A percentile compares a stretch with the other conserved stretches of the same genome.
Conservation (phyloP, 1,140 invertebrate genomes). For the Bombus affinis region DNA sequence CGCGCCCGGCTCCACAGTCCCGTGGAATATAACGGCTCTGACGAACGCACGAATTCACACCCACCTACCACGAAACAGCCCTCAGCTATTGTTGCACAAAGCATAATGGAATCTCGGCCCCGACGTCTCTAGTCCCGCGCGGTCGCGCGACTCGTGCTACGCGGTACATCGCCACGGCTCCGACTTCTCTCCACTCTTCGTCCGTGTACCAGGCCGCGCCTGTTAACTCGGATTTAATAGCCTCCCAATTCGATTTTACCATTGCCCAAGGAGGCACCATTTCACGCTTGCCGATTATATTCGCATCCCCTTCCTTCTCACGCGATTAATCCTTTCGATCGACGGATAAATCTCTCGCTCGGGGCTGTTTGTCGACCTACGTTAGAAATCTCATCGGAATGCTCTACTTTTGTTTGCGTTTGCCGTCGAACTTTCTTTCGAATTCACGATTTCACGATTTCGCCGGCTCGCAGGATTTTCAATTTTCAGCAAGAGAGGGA, state of each 20-base stretch:
- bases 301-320: background rate
- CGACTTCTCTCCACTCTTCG: constrained; percentile 23
- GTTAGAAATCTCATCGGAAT: background rate
- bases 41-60: constrained; percentile 80
- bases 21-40: constrained; percentile 73
- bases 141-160: constrained; percentile 12
- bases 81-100: constrained; percentile 82
- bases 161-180: constrained; percentile 22
- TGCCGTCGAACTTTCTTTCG: background rate
- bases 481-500: background rate
- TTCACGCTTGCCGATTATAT: constrained; percentile 79
- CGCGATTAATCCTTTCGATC: background rate
- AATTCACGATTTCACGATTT: background rate
- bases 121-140: constrained; percentile 54
- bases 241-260: constrained; percentile 82
- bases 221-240: constrained; percentile 81
- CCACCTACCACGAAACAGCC: constrained; percentile 79
- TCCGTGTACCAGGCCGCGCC: constrained; percentile 35
- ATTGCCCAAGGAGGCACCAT: constrained; percentile 79
- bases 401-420: background rate
- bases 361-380: background rate
- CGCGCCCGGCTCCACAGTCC: constrained; percentile 53
- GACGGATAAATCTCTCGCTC: background rate
- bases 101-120: constrained; percentile 82
- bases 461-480: background rate